Evolutionary conservation across 2,797 vertebrate species (phyloP), one percentile per base, ranked within the genome.

Genomic region (Corythornis leucogaster): DNA sequence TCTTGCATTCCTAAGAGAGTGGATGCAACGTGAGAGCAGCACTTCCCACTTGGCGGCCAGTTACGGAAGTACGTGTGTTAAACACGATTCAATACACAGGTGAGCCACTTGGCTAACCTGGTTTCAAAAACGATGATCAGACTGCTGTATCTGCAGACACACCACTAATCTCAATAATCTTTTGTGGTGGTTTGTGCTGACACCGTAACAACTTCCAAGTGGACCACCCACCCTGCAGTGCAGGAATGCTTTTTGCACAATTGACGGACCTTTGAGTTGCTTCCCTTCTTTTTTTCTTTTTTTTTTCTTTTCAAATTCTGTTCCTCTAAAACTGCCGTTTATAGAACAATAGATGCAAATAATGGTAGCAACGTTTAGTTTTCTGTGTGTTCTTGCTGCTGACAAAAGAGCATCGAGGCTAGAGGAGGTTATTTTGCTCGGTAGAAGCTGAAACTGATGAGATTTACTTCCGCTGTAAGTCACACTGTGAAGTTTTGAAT

Each of bases 161-260:
- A 43, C 85, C 61, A 43, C 92, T 93, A 57, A 89, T 83, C 94
- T 93, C 61, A 43, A 91, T 93, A 57, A 89, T 83, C 94, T 93
- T 96, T 94, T 96, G 96, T 96, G 93, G 83, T 14, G 40, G 78
- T 89, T 81, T 82, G 46, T 80, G 92, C 88, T 85, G 85, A 96
- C 97, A 96, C 91, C 76, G 10, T 62, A 92, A 92, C 76, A 81
- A 83, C 79, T 93, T 91, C 79, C 86, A 62, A 69, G 61, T 59
- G 89, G 97, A 98, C 98, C 98, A 98, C 98, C 97, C 98, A 98
- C 94, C 85, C 90, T 84, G 96, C 88, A 42, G 91, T 20, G 69
- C 95, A 94, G 89, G 96, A 97, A 97, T 97, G 96, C 95, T 69
- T 96, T 91, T 96, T 96, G 92, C 93, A 92, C 96, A 87, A 88